phyloP scores from a whole-genome alignment of 1,140 invertebrate genomes.

The Archivesica marissinica region DNA sequence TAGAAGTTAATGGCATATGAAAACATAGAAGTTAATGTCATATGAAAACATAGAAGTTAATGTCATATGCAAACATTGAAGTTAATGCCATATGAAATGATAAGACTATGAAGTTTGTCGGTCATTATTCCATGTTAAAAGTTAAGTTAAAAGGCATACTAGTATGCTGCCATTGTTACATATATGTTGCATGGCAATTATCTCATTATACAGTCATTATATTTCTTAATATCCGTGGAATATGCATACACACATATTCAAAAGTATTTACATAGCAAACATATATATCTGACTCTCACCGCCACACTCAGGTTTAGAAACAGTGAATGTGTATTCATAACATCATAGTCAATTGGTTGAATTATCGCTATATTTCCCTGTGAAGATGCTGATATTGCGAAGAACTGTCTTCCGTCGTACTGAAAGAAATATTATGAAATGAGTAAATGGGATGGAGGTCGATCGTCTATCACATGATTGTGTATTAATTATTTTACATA shows the following conservation, averaged over 20 bases:
- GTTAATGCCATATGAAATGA: background rate
- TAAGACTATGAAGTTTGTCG: background rate
- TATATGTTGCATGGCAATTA: background rate
- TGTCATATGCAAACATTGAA: background rate
- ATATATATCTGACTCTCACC: background rate
- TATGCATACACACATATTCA: background rate
- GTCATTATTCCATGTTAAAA: background rate
- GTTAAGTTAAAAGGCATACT: background rate
- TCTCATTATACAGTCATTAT: background rate
- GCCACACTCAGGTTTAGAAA: conserved; percentile 26
- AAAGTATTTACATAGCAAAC: background rate
- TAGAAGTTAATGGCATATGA: too few species aligned
- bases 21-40: too few species aligned
- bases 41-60: too few species aligned
- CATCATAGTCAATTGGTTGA: conserved; percentile 13
- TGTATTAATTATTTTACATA: too few species aligned
- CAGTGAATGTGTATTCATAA: background rate
- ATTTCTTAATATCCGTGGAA: background rate
- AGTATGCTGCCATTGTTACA: background rate
- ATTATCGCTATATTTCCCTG: background rate
- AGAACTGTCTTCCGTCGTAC: background rate
- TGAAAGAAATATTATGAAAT: background rate
- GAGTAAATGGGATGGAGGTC: too few species aligned
- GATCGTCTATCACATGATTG: too few species aligned
- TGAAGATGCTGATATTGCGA: background rate